These are phyloP conservation scores for Aptenodytes patagonicus DNA, from an alignment of 2,113 vertebrate species.

Conservation along the genomic window DNA sequence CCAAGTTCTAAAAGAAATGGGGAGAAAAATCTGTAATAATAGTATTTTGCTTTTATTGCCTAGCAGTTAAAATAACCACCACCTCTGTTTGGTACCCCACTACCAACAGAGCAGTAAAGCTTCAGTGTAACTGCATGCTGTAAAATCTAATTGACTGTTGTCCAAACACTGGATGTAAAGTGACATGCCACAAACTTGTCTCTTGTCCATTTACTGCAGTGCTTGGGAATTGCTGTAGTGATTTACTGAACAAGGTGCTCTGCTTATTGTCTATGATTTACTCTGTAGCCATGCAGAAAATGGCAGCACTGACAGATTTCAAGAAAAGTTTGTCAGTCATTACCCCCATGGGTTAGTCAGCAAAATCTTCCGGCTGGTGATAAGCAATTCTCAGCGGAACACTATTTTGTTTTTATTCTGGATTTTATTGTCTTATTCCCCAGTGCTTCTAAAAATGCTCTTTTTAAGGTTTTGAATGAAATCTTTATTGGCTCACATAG, in stretches of 20 bases:
- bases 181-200: conserved; percentile 1
- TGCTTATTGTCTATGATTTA: background rate
- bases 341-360: conserved; percentile 34
- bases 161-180: conserved; percentile 17
- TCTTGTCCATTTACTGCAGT: conserved; percentile 11
- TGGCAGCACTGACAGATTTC: conserved; percentile 11
- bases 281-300: conserved; percentile 29
- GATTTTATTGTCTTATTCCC: conserved; percentile 10
- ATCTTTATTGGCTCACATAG: conserved; percentile 36
- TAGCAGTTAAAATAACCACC: conserved; percentile 61
- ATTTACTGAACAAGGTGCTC: conserved; percentile 30
- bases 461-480: conserved; percentile 58
- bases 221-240: background rate
- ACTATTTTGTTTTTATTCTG: conserved; percentile 28
- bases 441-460: background rate
- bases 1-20: background rate
- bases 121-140: background rate
- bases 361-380: background rate
- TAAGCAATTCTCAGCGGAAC: conserved; percentile 20
- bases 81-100: conserved; percentile 8
- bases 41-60: conserved; percentile 65
- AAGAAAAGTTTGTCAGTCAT: conserved; percentile 8
- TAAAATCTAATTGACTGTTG: conserved; percentile 50
- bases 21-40: conserved; percentile 57
- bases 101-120: background rate